These are phyloP conservation scores for Patella caerulea DNA, from an alignment of 2,888 invertebrate genomes.

Conservation along the genomic window DNA sequence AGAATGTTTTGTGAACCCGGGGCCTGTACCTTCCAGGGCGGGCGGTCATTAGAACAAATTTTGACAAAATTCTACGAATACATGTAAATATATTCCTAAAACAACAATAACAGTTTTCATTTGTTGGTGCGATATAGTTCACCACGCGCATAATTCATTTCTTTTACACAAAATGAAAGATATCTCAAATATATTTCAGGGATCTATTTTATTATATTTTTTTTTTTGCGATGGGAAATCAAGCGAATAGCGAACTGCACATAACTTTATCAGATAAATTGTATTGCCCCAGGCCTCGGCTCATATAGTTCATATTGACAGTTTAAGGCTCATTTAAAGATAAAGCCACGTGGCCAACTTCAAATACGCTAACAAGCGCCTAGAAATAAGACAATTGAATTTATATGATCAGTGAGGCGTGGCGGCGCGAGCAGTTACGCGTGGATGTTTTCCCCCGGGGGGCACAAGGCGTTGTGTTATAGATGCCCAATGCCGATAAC, in stretches of 20 bases:
- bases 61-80: no score
- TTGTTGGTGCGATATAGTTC: no score
- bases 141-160: no score
- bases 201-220: no score
- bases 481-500: not conserved
- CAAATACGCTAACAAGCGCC: not conserved
- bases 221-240: no score
- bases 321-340: conserved; percentile 8
- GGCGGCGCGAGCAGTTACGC: not conserved
- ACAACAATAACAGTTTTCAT: no score
- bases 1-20: no score
- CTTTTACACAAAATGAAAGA: no score
- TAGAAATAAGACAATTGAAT: conserved; percentile 5
- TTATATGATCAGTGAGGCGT: not conserved
- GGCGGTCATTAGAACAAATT: no score
- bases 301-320: not conserved
- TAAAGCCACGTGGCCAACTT: not conserved
- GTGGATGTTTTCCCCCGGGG: not conserved
- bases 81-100: no score
- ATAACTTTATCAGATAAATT: not conserved
- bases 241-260: not conserved
- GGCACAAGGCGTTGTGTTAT: conserved; percentile 3
- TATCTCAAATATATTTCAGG: no score
- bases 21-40: no score
- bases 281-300: not conserved